A percentile compares a stretch with the other conserved stretches of the same genome.
Evolutionary conservation across 2,888 invertebrate species (phyloP).

Genomic region (Quadroppia sp.): DNA sequence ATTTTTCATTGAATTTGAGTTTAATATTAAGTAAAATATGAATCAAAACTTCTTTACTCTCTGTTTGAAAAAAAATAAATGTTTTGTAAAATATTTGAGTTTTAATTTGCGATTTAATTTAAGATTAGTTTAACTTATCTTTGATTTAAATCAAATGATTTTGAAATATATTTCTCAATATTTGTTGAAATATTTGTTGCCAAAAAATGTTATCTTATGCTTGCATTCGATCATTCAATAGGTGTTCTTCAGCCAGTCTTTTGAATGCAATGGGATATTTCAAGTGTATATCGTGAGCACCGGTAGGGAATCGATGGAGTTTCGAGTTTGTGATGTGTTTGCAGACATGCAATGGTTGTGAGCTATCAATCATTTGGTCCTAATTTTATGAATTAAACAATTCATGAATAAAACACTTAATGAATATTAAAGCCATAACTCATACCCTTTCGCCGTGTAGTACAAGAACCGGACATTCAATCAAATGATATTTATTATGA

Average conservation of each 20-base stretch:
- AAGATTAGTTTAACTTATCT: too few species aligned
- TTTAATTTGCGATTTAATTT: too few species aligned
- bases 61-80: too few species aligned
- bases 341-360: neutral
- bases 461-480: neutral
- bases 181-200: too few species aligned
- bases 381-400: neutral
- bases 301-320: conserved; percentile 28
- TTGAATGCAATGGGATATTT: conserved; percentile 16
- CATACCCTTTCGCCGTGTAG: neutral
- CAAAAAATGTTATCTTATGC: too few species aligned
- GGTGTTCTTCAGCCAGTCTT: neutral
- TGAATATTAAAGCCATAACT: neutral
- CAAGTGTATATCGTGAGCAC: conserved; percentile 27
- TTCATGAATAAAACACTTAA: neutral
- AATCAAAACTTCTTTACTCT: too few species aligned
- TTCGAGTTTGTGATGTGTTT: neutral
- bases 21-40: too few species aligned
- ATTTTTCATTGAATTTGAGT: too few species aligned
- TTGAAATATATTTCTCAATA: too few species aligned
- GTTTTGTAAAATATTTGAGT: too few species aligned
- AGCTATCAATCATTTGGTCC: neutral
- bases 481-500: neutral
- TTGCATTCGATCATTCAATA: neutral
- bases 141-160: too few species aligned